These are phyloP conservation scores for Hemibagrus wyckioides DNA, from an alignment of 2,113 vertebrate genomes.

Conservation along the genomic window DNA sequence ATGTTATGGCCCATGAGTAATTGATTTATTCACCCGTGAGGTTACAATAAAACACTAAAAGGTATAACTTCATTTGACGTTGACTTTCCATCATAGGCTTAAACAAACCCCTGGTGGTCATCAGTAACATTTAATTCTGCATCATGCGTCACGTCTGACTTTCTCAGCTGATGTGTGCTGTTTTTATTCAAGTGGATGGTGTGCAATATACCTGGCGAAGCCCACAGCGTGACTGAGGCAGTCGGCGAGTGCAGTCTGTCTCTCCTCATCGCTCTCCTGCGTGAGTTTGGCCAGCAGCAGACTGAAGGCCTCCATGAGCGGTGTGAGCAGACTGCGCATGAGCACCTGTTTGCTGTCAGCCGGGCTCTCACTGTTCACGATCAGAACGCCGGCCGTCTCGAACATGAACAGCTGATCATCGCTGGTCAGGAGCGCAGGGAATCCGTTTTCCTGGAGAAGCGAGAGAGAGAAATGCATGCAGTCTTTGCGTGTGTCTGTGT, in stretches of 20 bases:
- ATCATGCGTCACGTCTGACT: background rate
- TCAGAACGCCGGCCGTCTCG: slow-evolving; percentile 92
- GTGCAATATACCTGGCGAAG: slow-evolving; percentile 85
- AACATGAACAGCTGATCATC: slow-evolving; percentile 98
- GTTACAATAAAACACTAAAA: background rate
- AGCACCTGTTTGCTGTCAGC: slow-evolving; percentile 89
- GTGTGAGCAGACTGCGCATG: slow-evolving; percentile 91
- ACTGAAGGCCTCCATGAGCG: slow-evolving; percentile 91
- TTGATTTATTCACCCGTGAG: background rate
- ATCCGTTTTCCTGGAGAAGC: slow-evolving; percentile 89
- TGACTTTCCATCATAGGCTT: background rate
- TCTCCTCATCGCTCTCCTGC: slow-evolving; percentile 85
- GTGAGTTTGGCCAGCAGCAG: slow-evolving; percentile 87
- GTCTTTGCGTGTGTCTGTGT: background rate
- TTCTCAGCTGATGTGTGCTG: background rate
- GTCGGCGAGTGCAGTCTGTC: slow-evolving; percentile 85
- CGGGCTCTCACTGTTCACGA: slow-evolving; percentile 90
- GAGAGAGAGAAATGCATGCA: background rate
- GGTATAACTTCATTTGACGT: background rate
- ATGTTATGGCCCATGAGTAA: background rate
- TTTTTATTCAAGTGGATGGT: background rate
- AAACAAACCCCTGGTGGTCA: no score
- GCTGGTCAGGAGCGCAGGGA: slow-evolving; percentile 86
- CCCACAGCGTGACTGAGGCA: slow-evolving; percentile 95
- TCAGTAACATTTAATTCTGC: background rate